Conservation (phyloP, 1,140 invertebrate species). For the Apis laboriosa region DNA sequence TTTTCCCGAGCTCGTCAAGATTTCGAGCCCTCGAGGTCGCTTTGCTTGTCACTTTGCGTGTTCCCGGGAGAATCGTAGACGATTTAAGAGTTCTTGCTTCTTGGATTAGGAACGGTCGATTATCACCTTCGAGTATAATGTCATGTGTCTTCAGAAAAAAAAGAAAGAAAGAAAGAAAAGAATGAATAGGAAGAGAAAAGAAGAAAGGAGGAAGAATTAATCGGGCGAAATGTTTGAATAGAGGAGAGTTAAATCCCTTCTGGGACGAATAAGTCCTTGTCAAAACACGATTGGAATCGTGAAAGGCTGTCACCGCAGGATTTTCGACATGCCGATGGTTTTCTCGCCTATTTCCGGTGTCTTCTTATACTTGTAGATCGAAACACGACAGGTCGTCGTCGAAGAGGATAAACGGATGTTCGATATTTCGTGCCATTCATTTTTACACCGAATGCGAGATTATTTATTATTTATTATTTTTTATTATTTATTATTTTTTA, state of each 20-base stretch:
- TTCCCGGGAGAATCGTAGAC: conserved; percentile 6
- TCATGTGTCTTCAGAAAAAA: neutral
- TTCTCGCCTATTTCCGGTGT: conserved; percentile 4
- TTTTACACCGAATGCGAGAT: neutral
- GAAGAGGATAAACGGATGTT: too few species aligned
- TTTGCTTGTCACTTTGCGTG: conserved; percentile 16
- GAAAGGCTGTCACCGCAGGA: conserved; percentile 41
- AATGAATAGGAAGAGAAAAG: too few species aligned
- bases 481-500: too few species aligned
- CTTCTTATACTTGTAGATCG: conserved; percentile 11
- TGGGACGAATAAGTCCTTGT: conserved; percentile 53
- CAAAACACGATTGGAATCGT: conserved; percentile 54
- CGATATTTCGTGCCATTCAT: neutral
- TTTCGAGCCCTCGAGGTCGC: conserved; percentile 10
- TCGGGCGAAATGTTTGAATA: conserved; percentile 46
- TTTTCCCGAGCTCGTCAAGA: conserved; percentile 32
- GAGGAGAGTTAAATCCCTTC: conserved; percentile 36
- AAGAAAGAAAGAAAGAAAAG: neutral
- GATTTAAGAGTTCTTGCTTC: conserved; percentile 15
- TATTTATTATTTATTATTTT: too few species aligned
- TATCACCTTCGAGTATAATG: conserved; percentile 26
- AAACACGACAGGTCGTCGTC: neutral
- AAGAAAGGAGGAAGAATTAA: conserved; percentile 24
- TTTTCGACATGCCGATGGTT: conserved; percentile 46
- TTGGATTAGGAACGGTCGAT: conserved; percentile 23